Conservation (phyloP, 2,888 invertebrate species). For the Diadromus collaris region DNA sequence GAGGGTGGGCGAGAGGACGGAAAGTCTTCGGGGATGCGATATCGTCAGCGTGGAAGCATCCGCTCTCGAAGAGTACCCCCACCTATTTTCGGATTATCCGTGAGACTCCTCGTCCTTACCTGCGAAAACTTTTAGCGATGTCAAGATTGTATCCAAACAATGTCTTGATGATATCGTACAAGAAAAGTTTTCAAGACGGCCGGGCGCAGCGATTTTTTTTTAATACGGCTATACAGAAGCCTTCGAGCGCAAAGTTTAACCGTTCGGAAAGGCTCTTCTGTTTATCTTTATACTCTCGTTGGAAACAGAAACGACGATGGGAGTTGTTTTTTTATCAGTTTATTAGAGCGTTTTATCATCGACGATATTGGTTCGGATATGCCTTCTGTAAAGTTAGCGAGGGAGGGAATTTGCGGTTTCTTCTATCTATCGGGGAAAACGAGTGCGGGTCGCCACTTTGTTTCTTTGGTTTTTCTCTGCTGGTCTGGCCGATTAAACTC, state of each 20-base stretch:
- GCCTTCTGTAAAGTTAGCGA: slow-evolving; percentile 18
- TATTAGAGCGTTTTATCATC: slow-evolving; percentile 48
- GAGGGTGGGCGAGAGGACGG: slow-evolving; percentile 34
- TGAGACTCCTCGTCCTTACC: slow-evolving; percentile 44
- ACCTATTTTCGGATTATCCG: slow-evolving; percentile 63
- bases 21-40: slow-evolving; percentile 70
- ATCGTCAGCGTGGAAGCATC: slow-evolving; percentile 68
- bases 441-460: slow-evolving; percentile 25
- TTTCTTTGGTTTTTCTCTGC: slow-evolving; percentile 40
- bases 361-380: slow-evolving; percentile 37
- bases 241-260: slow-evolving; percentile 44
- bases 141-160: slow-evolving; percentile 47
- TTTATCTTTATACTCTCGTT: slow-evolving; percentile 50
- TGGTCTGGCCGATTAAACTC: slow-evolving; percentile 65
- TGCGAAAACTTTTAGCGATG: slow-evolving; percentile 52
- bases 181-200: slow-evolving; percentile 40
- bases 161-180: slow-evolving; percentile 28
- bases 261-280: slow-evolving; percentile 34
- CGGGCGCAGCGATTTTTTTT: slow-evolving; percentile 31
- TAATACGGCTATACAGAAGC: slow-evolving; percentile 40
- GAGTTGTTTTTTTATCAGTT: slow-evolving; percentile 34
- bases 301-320: slow-evolving; percentile 11
- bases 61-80: slow-evolving; percentile 55
- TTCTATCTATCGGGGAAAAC: slow-evolving; percentile 57
- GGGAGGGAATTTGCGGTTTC: slow-evolving; percentile 52